These are phyloP conservation scores for Cantharis rustica DNA, from an alignment of 2,888 invertebrate genomes.

Conservation along the genomic window DNA sequence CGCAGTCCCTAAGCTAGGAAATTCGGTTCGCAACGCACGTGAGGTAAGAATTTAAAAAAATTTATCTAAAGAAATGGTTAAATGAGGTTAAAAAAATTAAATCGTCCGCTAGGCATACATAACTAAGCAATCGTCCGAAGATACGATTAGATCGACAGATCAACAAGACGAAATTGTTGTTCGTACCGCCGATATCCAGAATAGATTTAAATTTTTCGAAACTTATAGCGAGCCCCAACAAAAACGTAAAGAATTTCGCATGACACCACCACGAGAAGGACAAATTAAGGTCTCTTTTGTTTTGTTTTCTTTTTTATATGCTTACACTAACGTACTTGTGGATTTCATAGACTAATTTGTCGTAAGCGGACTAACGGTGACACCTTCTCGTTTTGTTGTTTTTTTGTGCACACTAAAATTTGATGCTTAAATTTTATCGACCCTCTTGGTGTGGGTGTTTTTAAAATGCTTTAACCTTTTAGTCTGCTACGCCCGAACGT, in stretches of 20 bases:
- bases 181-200: conserved; percentile 81
- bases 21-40: conserved; percentile 63
- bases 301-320: neutral
- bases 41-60: conserved; percentile 47
- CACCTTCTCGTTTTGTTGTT: neutral
- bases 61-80: neutral
- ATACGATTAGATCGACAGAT: conserved; percentile 76
- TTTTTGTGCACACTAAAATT: neutral
- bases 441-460: neutral
- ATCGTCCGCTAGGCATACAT: conserved; percentile 48
- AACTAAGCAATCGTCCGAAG: conserved; percentile 63
- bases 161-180: conserved; percentile 77
- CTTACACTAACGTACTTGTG: neutral
- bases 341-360: neutral
- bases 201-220: conserved; percentile 91
- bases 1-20: conserved; percentile 60
- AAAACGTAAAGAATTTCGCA: conserved; percentile 76
- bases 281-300: conserved; percentile 63
- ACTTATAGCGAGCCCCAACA: conserved; percentile 76
- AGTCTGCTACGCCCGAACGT: conserved; percentile 72
- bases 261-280: conserved; percentile 86
- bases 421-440: neutral
- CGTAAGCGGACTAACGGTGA: neutral
- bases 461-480: neutral
- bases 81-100: neutral